A percentile compares a stretch with the other conserved stretches of the same genome.
These are phyloP conservation scores for Pantherophis alleghaniensis DNA, from an alignment of 2,797 vertebrate species.

Conservation along the genomic window DNA sequence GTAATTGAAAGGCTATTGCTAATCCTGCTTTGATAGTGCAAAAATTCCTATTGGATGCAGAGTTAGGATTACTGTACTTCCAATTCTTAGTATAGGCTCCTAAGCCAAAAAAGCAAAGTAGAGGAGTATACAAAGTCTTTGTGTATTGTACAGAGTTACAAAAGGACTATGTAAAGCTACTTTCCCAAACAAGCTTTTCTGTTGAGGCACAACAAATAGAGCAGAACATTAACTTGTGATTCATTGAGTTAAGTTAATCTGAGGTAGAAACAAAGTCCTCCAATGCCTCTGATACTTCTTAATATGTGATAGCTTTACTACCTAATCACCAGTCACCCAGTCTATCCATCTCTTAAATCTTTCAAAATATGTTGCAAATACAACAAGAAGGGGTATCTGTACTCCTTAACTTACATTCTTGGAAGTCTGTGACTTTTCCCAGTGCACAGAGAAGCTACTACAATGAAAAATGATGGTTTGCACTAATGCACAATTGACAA, in stretches of 20 bases:
- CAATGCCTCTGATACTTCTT: not conserved
- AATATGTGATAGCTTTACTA: not conserved
- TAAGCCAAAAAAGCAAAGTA: not conserved
- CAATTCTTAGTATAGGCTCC: not conserved
- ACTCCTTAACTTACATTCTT: not conserved
- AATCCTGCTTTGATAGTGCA: not conserved
- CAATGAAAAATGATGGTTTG: not conserved
- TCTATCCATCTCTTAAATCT: not conserved
- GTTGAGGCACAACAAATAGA: not conserved
- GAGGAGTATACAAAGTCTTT: not conserved
- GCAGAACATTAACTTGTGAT: not conserved
- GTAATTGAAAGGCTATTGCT: not conserved
- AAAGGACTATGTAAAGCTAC: not conserved
- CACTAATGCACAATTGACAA: not conserved
- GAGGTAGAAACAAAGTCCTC: not conserved
- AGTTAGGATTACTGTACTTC: not conserved
- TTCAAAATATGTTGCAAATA: not conserved
- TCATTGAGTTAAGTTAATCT: not conserved
- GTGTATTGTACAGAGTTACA: not conserved
- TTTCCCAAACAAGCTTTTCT: not conserved
- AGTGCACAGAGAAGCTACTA: not conserved
- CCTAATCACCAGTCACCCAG: not conserved
- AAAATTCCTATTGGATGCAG: not conserved
- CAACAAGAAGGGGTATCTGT: not conserved
- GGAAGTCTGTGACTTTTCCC: not conserved